Base-by-base conservation (phyloP, 2,113 vertebrate species). In the Ahaetulla prasina region DNA sequence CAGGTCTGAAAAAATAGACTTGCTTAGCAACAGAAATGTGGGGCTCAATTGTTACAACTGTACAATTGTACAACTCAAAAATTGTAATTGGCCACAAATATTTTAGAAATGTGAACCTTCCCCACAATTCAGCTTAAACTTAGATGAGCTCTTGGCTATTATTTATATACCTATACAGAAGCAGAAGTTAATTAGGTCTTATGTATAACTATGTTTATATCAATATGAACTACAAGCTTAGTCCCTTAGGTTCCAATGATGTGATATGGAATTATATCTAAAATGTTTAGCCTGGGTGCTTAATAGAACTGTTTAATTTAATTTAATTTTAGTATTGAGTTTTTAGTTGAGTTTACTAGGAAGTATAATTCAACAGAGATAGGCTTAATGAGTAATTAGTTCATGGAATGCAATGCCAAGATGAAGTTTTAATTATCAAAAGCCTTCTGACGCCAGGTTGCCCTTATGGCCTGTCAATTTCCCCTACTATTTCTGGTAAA, bases 401-500 rank as follows among this genome's bases (percentile, higher is more conserved):
- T 94, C 87, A 80, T 49, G 54, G 60, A 54, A 91, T 94, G 85
- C 35, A 80, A 50, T 88, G 52, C 92, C 45, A 93, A 80, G 85
- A 91, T 47, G 25, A 43, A 14, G 43, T 45, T 57, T 23, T 94
- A 80, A 93, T 89, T 91, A 93, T 47, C 47, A 84, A 23, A 30
- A 68, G 85, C 57, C 49, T 57, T 90, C 91, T 90, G 89, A 94
- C 93, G 84, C 92, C 49, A 95, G 93, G 93, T 50, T 91, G 87
- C 80, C 88, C 1, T 25, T 88, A 3, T 52, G 85, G 92, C 85
- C 89, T 1, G 2, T 23, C 22, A 27, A 39, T 89, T 87, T 90
- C 85, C 87, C 85, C 86, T 30, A 7, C 91, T 91, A 93, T 94
- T 89, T 90, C 90, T 89, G 93, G 94, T 86, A 90, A 95, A 90